phyloP scores from a whole-genome alignment of 2,888 invertebrate genomes.

The Ceratothoa steindachneri region DNA sequence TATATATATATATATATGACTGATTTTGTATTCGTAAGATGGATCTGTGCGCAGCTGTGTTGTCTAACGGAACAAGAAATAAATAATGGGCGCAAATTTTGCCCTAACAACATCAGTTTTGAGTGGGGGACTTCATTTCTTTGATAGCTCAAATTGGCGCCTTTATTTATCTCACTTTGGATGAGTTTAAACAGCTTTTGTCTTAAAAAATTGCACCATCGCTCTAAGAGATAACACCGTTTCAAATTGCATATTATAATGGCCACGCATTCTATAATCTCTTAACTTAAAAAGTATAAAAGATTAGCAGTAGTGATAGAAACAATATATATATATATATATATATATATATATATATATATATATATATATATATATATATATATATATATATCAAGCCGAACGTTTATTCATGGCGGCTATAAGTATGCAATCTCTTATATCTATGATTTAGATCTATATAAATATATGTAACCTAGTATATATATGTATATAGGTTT shows the following conservation, averaged over 20 bases:
- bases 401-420: background rate
- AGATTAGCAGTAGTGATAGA: background rate
- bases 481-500: slow-evolving; percentile 14
- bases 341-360: slow-evolving; percentile 15
- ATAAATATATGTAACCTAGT: background rate
- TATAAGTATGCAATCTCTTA: background rate
- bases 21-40: too few species aligned
- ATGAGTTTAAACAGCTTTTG: too few species aligned
- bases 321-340: slow-evolving; percentile 7
- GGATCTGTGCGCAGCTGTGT: too few species aligned
- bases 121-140: too few species aligned
- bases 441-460: background rate
- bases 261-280: background rate
- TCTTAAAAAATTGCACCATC: background rate
- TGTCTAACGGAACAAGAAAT: too few species aligned
- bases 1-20: too few species aligned
- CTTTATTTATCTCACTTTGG: too few species aligned
- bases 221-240: background rate
- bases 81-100: too few species aligned
- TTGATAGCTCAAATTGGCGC: too few species aligned
- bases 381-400: slow-evolving; percentile 5
- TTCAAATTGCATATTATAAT: background rate
- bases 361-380: slow-evolving; percentile 19
- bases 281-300: background rate
- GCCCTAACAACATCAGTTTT: too few species aligned